Evolutionary conservation across 2,888 invertebrate species (phyloP), one percentile per base, ranked within the genome.

Genomic region (Pedicia rivosa): DNA sequence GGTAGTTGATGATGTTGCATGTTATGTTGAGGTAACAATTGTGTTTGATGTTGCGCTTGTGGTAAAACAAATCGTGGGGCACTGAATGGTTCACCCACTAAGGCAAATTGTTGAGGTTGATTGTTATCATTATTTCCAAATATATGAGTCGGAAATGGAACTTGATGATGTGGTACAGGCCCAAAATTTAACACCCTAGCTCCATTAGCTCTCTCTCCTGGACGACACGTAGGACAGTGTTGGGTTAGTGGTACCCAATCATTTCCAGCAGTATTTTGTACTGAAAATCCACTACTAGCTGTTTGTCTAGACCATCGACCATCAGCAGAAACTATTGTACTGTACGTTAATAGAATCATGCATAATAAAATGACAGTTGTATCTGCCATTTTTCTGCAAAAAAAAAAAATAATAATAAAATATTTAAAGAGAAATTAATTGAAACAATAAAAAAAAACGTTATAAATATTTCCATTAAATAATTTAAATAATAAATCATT

Each of bases 201-300:
- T 46, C 51, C 56, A 25, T 47, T 54, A 27, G 51, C 48, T 37
- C 56, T 53, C 7, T 15, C 25, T 5, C 13, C 14, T 4, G 4
- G 5, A 17, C 20, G 35, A 26, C 16, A 35, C 12, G 35, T 35
- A 4, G 35, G 16, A 36, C 50, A 52, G 29, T 56, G 59, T 35
- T 59, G 53, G 8, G 56, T 49, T 12, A 72, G 52, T 10, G 72
- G 72, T 38, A 72, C 62, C 72, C 72, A 72, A 39, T 71, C 72
- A 29, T 41, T 42, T 27, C 30, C 26, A 20, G 25, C 36, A 42
- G 54, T 59, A 13, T 53, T 52, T 43, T 53, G 59, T 14, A 54
- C 52, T 42, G 57, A 56, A 9, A 28, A 28, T 46, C 51, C n/a
- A 48, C 49, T 7, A 49, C 44, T 33, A 54, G 42, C 51, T 40